A percentile compares a stretch with the other conserved stretches of the same genome.
Conservation (phyloP, 1,140 invertebrate species). For the Eulimnadia texana region DNA sequence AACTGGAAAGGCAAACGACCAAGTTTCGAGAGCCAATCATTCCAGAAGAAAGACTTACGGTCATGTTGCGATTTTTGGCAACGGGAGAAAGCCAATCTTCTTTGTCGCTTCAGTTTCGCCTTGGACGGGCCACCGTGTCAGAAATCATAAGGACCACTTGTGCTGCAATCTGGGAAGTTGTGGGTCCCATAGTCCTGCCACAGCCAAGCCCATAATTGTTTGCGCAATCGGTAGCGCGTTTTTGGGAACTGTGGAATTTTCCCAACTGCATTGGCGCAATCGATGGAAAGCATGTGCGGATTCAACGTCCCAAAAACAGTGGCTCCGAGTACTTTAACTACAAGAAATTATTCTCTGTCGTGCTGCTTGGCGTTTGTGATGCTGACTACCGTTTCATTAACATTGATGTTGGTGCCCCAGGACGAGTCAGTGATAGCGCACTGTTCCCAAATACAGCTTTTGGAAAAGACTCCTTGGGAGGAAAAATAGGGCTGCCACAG, state of each 20-base stretch:
- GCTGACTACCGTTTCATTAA: slow-evolving; percentile 31
- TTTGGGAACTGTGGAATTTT: slow-evolving; percentile 23
- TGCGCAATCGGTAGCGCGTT: neutral
- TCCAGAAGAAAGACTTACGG: neutral
- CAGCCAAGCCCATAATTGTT: neutral
- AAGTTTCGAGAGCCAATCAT: neutral
- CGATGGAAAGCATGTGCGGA: slow-evolving; percentile 36
- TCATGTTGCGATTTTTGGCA: neutral
- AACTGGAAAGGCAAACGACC: neutral
- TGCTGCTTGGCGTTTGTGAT: slow-evolving; percentile 35
- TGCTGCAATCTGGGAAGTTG: neutral
- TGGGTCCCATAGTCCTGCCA: neutral
- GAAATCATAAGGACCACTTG: neutral
- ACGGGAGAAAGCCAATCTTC: neutral
- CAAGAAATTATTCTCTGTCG: slow-evolving; percentile 34
- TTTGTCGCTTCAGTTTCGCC: neutral
- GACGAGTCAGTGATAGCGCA: slow-evolving; percentile 25
- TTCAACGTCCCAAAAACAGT: slow-evolving; percentile 29
- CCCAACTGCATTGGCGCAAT: slow-evolving; percentile 30
- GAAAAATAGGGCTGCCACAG: neutral
- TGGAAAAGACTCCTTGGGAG: neutral
- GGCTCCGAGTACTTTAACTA: slow-evolving; percentile 33
- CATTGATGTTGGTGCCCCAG: slow-evolving; percentile 32
- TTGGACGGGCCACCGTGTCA: neutral
- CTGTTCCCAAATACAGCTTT: slow-evolving; percentile 6